phyloP scores from a whole-genome alignment of 1,140 invertebrate species.

The Eufriesea mexicana region DNA sequence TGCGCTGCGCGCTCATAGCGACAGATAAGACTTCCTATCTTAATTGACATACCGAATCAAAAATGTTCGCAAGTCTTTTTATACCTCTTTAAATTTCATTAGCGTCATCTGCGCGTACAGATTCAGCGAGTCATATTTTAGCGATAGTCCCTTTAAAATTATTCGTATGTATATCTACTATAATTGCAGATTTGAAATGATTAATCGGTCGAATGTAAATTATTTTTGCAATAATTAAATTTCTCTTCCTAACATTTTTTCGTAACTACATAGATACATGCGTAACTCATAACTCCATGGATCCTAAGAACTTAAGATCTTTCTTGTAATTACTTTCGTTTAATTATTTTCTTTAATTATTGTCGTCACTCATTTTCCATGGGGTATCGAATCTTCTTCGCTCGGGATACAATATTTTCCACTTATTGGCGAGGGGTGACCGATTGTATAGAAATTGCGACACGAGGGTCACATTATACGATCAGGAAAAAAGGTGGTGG shows the following conservation, averaged over 20 bases:
- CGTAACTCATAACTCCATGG: no score
- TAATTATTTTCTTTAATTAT: no score
- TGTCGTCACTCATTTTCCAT: no score
- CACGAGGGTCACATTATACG: constrained; percentile 18
- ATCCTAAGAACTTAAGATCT: no score
- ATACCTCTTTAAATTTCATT: constrained; percentile 24
- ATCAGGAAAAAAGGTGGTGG: not conserved
- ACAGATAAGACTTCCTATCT: constrained; percentile 53
- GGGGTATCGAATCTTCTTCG: no score
- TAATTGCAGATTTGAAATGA: not conserved
- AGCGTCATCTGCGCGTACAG: constrained; percentile 12
- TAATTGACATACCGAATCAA: constrained; percentile 28
- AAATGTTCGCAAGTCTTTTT: constrained; percentile 29
- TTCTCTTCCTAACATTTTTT: no score
- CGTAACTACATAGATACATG: no score
- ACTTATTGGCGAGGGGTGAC: not conserved
- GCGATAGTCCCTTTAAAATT: not conserved
- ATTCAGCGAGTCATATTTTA: no score
- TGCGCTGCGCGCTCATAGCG: constrained; percentile 25
- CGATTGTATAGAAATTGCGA: not conserved
- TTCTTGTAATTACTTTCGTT: no score
- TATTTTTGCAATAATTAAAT: no score
- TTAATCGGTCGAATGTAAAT: not conserved
- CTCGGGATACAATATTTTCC: not conserved
- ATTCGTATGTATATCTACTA: not conserved